Evolutionary conservation across 2,888 invertebrate species (phyloP).

Genomic region (Apoda limacodes): DNA sequence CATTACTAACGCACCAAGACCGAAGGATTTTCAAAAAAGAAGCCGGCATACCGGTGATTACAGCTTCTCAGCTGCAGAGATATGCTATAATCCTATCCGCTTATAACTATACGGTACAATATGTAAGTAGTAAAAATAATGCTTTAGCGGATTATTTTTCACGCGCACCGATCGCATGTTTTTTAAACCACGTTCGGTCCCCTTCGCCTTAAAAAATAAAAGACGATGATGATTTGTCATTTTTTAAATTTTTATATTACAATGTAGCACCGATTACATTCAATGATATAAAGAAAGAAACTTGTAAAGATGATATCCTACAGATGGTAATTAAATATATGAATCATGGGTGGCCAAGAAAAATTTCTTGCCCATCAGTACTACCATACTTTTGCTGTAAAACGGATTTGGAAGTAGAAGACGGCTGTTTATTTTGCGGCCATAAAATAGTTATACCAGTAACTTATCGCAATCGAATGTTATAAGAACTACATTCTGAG

Average conservation of each 20-base stretch:
- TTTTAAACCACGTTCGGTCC: no score
- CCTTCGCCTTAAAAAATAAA: no score
- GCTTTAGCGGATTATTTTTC: constrained; percentile 15
- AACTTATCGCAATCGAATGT: constrained; percentile 6
- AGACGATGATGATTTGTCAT: no score
- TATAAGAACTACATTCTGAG: no score
- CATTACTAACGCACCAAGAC: constrained; percentile 6
- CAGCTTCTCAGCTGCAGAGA: constrained; percentile 14
- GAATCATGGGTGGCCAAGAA: constrained; percentile 18
- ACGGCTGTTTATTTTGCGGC: constrained; percentile 15
- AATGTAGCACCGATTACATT: constrained; percentile 8
- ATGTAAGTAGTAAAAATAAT: constrained; percentile 11
- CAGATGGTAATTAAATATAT: constrained; percentile 16
- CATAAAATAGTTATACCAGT: constrained; percentile 13
- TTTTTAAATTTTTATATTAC: no score
- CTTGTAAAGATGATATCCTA: constrained; percentile 8
- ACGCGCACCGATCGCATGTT: no score
- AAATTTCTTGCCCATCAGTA: constrained; percentile 11
- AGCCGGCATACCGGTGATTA: constrained; percentile 12
- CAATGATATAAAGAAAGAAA: constrained; percentile 9
- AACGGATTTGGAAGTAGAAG: constrained; percentile 12
- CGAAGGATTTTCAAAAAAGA: constrained; percentile 12
- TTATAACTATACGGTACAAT: constrained; percentile 15
- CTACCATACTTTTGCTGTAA: constrained; percentile 17
- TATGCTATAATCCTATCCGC: constrained; percentile 16